Base-by-base conservation (phyloP, 2,888 invertebrate genomes). In the Calameuta filiformis region DNA sequence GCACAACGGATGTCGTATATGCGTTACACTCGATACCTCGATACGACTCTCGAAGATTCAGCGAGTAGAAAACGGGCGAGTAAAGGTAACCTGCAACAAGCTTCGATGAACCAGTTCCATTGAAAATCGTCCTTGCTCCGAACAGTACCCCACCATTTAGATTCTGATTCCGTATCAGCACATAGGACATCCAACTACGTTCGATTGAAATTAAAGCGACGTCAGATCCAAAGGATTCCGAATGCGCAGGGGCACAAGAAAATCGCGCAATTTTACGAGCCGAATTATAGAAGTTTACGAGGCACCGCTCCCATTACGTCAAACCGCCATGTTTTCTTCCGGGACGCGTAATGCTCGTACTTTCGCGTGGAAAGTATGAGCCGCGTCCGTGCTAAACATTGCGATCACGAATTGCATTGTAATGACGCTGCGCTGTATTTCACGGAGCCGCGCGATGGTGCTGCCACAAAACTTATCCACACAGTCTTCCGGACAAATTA, bases 361-460 rank as follows among this genome's bases (percentile, higher is more conserved):
- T 71, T 71, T 71, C 71, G 71, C 71, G 31, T 33, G 71, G 71
- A 71, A 71, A 71, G 71, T 71, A 34, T n/a, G 33, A 71, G 31
- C 71, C 6, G 23, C 23, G 56, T 56, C 56, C 23, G 23, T 15
- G 23, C 56, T 56, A 56, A 56, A 56, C 23, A 56, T 56, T 56
- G 56, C 56, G 56, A 56, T 56, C 56, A 56, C 56, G 56, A 56
- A 56, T 56, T 56, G 23, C 56, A 56, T 56, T 56, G 56, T 56
- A 56, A 56, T 23, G 56, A 56, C 56, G 56, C 56, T 56, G 23
- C 9, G 56, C 56, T 23, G 9, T 23, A 56, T 56, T 23, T 56
- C 56, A 56, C 56, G 56, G 9, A 9, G 56, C 56, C 9, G 23
- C 23, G 6, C 56, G 56, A 56, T 23, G 56, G 56, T 56, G 56